Evolutionary conservation across 2,888 invertebrate genomes (phyloP).

Genomic region (Tyria jacobaeae): DNA sequence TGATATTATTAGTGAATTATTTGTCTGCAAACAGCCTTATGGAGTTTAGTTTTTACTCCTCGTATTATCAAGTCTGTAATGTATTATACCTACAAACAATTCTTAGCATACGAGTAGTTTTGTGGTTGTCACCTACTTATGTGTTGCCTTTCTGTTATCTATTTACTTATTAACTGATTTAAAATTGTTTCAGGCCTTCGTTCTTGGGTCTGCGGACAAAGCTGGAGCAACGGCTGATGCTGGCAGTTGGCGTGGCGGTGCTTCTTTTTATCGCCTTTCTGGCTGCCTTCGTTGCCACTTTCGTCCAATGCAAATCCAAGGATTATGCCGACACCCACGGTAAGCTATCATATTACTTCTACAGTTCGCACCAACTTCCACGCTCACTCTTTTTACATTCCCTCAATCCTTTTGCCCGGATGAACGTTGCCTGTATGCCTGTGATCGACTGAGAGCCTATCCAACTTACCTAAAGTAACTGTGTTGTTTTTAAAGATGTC

Average conservation of each 20-base stretch:
- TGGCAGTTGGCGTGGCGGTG: slow-evolving; percentile 62
- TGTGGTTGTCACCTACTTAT: too few relatives aligned
- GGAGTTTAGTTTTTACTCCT: too few relatives aligned
- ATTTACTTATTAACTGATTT: neutral
- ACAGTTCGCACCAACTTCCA: neutral
- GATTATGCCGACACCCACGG: slow-evolving; percentile 60
- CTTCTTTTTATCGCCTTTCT: slow-evolving; percentile 74
- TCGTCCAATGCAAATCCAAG: slow-evolving; percentile 52
- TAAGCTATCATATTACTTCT: slow-evolving; percentile 43
- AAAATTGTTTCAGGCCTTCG: slow-evolving; percentile 64
- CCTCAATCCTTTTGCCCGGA: neutral
- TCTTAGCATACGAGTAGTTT: too few relatives aligned
- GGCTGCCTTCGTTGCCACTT: slow-evolving; percentile 71
- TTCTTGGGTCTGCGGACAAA: slow-evolving; percentile 76
- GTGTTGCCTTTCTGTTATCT: neutral
- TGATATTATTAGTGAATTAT: too few relatives aligned
- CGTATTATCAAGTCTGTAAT: too few relatives aligned
- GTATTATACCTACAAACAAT: too few relatives aligned
- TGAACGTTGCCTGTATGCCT: neutral
- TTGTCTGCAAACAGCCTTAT: too few relatives aligned
- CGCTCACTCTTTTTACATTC: neutral
- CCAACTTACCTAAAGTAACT: neutral
- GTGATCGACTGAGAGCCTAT: neutral
- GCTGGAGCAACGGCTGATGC: slow-evolving; percentile 73
- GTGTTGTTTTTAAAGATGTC: neutral